Evolutionary conservation across 2,113 vertebrate genomes (phyloP).

Genomic region (Pluvianellus socialis): DNA sequence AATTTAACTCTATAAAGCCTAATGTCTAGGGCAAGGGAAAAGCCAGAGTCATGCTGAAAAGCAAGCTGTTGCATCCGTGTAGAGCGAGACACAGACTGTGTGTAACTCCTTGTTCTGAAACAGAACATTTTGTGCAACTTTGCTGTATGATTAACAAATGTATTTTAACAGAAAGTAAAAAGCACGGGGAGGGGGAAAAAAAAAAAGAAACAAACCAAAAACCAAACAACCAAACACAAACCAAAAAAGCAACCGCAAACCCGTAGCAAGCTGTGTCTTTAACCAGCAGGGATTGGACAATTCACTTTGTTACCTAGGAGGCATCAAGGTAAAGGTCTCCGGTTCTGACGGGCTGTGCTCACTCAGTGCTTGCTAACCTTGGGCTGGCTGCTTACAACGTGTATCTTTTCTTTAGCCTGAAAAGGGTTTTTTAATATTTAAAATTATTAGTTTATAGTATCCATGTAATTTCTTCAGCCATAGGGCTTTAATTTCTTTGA

Average conservation of each 20-base stretch:
- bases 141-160: slow-evolving; percentile 41
- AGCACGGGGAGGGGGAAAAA: neutral
- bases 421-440: slow-evolving; percentile 79
- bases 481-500: slow-evolving; percentile 76
- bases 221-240: neutral
- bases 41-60: slow-evolving; percentile 66
- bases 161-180: slow-evolving; percentile 16
- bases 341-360: slow-evolving; percentile 49
- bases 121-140: slow-evolving; percentile 65
- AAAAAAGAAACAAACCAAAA: neutral
- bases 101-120: slow-evolving; percentile 34
- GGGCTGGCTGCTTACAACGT: slow-evolving; percentile 62
- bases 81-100: neutral
- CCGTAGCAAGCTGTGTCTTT: slow-evolving; percentile 10
- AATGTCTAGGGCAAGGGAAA: slow-evolving; percentile 22
- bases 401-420: slow-evolving; percentile 66
- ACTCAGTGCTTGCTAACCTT: slow-evolving; percentile 68
- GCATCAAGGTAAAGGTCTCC: slow-evolving; percentile 41
- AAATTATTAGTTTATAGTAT: slow-evolving; percentile 76
- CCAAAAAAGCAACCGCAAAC: neutral
- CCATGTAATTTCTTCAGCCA: slow-evolving; percentile 75
- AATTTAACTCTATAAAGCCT: slow-evolving; percentile 68
- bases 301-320: slow-evolving; percentile 62
- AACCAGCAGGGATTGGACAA: slow-evolving; percentile 59
- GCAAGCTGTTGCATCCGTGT: slow-evolving; percentile 58